Evolutionary conservation across 2,888 invertebrate species (phyloP), one percentile per base, ranked within the genome.

Genomic region (Nipponacmea schrenckii): DNA sequence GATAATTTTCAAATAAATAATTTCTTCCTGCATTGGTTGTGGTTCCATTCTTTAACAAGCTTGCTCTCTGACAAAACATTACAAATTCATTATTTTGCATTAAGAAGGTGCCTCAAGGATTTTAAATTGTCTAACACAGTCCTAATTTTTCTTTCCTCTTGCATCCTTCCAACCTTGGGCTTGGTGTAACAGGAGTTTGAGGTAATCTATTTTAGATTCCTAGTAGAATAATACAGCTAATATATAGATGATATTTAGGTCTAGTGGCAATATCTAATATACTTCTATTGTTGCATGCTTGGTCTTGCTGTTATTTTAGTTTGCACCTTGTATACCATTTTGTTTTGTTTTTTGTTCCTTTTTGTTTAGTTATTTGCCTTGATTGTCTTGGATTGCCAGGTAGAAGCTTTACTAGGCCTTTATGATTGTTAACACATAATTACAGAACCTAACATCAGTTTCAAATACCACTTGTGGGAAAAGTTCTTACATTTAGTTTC

Each of bases 161-260:
- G 79, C 80, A 80, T 77, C 79, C 79, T 71, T 73, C 71, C 79
- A 77, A 79, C 76, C 78, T 76, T 79, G 76, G 70, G 77, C 78
- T 80, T 79, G 74, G 76, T 78, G 77, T 75, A 71, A 64, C 82
- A 84, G 84, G 84, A 84, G 75, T 81, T 83, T 82, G 83, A 83
- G 84, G 83, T 83, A 82, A 82, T 74, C 48, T 62, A 64, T 50
- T 24, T 56, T 56, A 56, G 20, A 20, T 56, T 56, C 20, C 20
- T 56, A 44, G n/a, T n/a, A 64, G 44, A 26, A 31, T 20, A 44
- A 56, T 56, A 56, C 56, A 20, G 56, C 56, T 24, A 56, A 24
- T 56, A 56, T 56, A 56, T 56, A 56, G 56, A 20, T 56, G 24
- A 56, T 56, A 56, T 56, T 24, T 56, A 56, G 20, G 56, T 56